phyloP scores from a whole-genome alignment of 2,113 vertebrate species.

The Tachuris rubrigastra region DNA sequence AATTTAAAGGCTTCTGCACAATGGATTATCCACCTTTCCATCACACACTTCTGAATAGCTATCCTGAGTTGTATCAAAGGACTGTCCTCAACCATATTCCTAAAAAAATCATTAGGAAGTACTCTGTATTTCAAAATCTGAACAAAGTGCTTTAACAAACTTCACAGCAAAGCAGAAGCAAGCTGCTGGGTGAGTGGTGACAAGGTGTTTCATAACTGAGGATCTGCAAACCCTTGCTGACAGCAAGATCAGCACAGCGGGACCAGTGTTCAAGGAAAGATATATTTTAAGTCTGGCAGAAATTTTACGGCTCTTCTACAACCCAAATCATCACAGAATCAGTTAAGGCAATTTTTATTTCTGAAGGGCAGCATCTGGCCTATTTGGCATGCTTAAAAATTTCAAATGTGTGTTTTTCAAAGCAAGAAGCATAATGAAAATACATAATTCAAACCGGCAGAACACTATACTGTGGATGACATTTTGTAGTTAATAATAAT shows the following conservation, averaged over 20 bases:
- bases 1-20: not conserved
- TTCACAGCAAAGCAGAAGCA: not conserved
- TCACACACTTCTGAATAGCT: not conserved
- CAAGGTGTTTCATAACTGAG: constrained; percentile 55
- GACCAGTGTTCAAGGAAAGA: constrained; percentile 31
- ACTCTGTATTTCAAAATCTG: not conserved
- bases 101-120: not conserved
- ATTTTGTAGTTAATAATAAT: constrained; percentile 8
- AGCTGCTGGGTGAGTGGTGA: constrained; percentile 22
- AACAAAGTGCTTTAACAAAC: not conserved
- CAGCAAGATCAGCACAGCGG: constrained; percentile 43
- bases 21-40: not conserved
- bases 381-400: not conserved
- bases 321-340: not conserved
- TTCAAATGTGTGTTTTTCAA: constrained; percentile 14
- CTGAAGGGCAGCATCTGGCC: constrained; percentile 57
- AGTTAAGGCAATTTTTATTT: constrained; percentile 44
- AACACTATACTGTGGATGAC: not conserved
- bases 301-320: constrained; percentile 16
- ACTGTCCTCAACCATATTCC: not conserved
- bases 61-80: not conserved
- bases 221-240: constrained; percentile 28
- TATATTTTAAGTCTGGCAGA: constrained; percentile 52
- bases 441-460: not conserved
- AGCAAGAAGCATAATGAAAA: constrained; percentile 30